Conservation (phyloP, 2,113 vertebrate genomes). For the Lichenostomus cassidix region DNA sequence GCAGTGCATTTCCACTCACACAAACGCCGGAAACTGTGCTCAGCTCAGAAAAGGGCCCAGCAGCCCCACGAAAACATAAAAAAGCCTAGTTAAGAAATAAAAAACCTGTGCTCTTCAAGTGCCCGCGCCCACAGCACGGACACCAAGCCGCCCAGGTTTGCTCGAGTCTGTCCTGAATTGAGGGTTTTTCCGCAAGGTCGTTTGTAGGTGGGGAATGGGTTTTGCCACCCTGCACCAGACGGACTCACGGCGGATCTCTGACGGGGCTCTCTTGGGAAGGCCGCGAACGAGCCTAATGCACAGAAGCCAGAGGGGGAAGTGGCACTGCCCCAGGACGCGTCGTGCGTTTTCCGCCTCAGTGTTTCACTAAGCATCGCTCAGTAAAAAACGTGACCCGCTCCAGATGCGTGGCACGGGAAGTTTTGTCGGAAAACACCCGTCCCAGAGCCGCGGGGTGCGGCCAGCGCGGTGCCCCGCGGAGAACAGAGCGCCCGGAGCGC, state of each 20-base stretch:
- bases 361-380: fast-evolving
- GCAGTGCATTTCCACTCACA: fast-evolving
- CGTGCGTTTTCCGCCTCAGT: fast-evolving
- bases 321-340: fast-evolving
- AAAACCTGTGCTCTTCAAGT: not conserved
- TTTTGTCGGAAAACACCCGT: fast-evolving
- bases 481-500: fast-evolving
- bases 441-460: fast-evolving
- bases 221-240: not conserved
- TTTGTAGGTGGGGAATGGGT: not conserved
- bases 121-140: fast-evolving
- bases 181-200: fast-evolving
- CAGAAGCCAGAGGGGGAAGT: fast-evolving
- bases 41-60: fast-evolving
- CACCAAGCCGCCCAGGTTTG: not conserved
- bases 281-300: fast-evolving
- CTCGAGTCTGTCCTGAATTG: not conserved
- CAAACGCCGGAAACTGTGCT: fast-evolving
- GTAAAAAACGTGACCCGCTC: too few relatives aligned
- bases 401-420: fast-evolving
- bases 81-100: too few relatives aligned
- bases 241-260: fast-evolving
- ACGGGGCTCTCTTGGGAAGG: not conserved
- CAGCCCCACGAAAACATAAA: not conserved
- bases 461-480: fast-evolving